These are phyloP conservation scores for Perca flavescens DNA, from an alignment of 2,113 vertebrate genomes.

Conservation along the genomic window DNA sequence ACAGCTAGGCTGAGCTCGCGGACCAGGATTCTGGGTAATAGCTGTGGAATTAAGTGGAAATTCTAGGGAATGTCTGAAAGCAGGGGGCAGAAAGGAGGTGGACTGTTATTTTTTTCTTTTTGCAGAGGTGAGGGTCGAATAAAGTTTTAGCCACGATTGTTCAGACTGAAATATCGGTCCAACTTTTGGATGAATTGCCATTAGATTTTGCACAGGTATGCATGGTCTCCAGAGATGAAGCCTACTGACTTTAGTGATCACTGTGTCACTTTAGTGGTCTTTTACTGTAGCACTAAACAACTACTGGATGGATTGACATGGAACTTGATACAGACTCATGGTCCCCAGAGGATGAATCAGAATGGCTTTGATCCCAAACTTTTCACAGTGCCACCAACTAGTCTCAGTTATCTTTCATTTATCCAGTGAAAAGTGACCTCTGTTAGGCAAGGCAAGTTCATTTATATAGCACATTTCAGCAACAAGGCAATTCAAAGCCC, in stretches of 20 bases:
- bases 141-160: neutral
- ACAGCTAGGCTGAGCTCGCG: neutral
- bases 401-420: neutral
- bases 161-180: neutral
- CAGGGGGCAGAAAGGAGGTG: neutral
- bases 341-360: neutral
- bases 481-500: too few relatives aligned
- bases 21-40: neutral
- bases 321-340: neutral
- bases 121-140: neutral
- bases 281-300: neutral
- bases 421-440: neutral
- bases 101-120: neutral
- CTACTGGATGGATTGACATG: too few relatives aligned
- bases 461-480: too few relatives aligned
- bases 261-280: too few relatives aligned
- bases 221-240: too few relatives aligned
- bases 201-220: too few relatives aligned
- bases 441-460: too few relatives aligned
- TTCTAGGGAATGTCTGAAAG: neutral
- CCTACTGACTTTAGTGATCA: too few relatives aligned
- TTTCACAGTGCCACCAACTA: neutral
- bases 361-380: neutral
- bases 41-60: neutral
- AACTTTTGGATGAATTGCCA: neutral